Base-by-base conservation (phyloP, 2,113 vertebrate genomes). In the Heterotis niloticus region DNA sequence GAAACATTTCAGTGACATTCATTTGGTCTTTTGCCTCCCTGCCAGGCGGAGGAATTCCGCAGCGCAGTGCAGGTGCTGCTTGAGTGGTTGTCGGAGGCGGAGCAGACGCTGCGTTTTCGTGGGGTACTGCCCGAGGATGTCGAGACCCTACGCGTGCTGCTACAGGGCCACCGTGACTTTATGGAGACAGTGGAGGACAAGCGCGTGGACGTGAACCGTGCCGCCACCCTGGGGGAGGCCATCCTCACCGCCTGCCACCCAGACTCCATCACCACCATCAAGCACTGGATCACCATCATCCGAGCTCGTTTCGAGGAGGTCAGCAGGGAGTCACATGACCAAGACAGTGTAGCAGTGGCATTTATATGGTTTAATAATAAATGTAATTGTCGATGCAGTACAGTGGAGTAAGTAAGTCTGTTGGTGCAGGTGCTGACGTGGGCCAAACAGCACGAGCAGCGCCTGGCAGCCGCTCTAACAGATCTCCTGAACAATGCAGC, bases 231-330 rank as follows among this genome's bases (percentile, higher is more conserved):
- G 96, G 98, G 98, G 1, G 97, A 99, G 82, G 90, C 85, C 80
- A 98, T 99, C 87, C 90, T 99, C 79, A 91, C 94, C 0, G 87
- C 93, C 70, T 99, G 98, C 83, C 98, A 99, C 78, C 95, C 96
- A 0, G 98, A 99, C 86, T 98, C 95, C 88, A 94, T 99, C 90
- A 99, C 97, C 83, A 99, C 96, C 64, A 94, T 99, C 89, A 99
- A 99, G 79, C 97, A 99, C 93, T 99, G 98, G 98, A 97, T 98
- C 92, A 99, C 97, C 85, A 99, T 99, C 90, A 98, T 99, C 89
- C 88, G 97, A 1, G 97, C 98, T 5, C 94, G 98, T 78, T 99
- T 98, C 0, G 98, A 99, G 87, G 98, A 99, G 94, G 98, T 98
- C 81, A 89, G 91, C 52, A n/a, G 24, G 0, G 20, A 17, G n/a